Base-by-base conservation (phyloP, 1,140 invertebrate genomes). In the Globodera rostochiensis region DNA sequence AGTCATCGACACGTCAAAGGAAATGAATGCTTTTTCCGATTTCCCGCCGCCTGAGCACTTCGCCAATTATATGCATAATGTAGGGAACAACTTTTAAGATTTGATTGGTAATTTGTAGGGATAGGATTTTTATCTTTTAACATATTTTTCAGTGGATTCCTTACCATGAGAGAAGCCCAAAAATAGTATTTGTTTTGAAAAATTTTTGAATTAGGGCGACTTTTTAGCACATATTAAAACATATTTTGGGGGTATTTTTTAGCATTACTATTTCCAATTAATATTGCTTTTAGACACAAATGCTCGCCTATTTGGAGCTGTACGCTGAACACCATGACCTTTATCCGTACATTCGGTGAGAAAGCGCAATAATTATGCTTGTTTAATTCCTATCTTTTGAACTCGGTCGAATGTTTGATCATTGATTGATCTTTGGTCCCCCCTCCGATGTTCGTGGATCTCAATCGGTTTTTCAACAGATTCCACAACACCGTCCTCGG, bases 1-100 rank as follows among this genome's bases (percentile, higher is more conserved):
- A 3, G 86, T 92, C 6, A 90, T 91, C 75, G 91, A 92, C 84
- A 91, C 91, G 0, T 91, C 90, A 77, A 92, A 92, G 82, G 91
- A 92, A 84, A 89, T 92, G 86, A 91, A 90, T 84, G 87, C 89
- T 1, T 92, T 88, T 85, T 90, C 89, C 76, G 91, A 92, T 83
- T 92, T 90, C 77, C 91, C 91, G 4, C 90, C 91, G 2, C 90
- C 91, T 3, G 80, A 69, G 9, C 86, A 91, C 11, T 90, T 83
- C 70, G 89, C 91, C 3, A 90, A 90, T 77, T 91, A 87, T 81
- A 91, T 91, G 91, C 91, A 90, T 83, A 77, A 77, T 77, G 74
- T 77, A 74, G 4, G n/a, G 6, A n/a, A 19, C 21, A 47, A 47
- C 13, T 19, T 21, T 73, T 73, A 19, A 21, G 53, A 53, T 53